Percentiles rank a stretch among this genome's conserved stretches.
phyloP scores from a whole-genome alignment of 2,797 vertebrate species.

The Spondyliosoma cantharus region DNA sequence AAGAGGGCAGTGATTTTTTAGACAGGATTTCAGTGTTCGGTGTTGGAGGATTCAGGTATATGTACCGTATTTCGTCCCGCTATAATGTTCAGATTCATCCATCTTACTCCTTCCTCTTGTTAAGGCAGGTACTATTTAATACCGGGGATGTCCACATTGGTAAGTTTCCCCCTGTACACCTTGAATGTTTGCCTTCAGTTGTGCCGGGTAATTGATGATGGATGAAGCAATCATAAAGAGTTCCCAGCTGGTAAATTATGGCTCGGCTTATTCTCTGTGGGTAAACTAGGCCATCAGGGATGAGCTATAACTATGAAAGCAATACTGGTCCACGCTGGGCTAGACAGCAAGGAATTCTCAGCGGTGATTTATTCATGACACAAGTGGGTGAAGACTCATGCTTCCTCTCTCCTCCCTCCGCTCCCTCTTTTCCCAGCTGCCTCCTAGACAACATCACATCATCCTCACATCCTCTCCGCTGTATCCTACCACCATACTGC shows the following conservation, averaged over 20 bases:
- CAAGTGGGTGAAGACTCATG: conserved; percentile 70
- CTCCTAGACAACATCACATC: conserved; percentile 67
- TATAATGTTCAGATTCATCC: no score
- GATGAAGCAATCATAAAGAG: conserved; percentile 72
- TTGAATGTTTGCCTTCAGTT: conserved; percentile 48
- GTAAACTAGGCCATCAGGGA: conserved; percentile 75
- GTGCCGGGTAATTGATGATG: conserved; percentile 66
- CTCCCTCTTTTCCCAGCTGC: conserved; percentile 43
- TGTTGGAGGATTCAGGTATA: conserved; percentile 26
- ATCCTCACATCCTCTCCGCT: conserved; percentile 55
- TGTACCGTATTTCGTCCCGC: not conserved
- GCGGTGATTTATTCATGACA: conserved; percentile 82
- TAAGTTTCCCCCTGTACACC: conserved; percentile 19
- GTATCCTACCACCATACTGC: conserved; percentile 37
- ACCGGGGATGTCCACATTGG: conserved; percentile 43
- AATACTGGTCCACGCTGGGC: conserved; percentile 59
- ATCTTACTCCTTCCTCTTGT: conserved; percentile 25
- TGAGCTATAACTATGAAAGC: conserved; percentile 64
- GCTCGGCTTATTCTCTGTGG: conserved; percentile 67
- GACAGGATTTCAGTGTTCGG: conserved; percentile 38
- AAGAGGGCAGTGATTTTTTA: conserved; percentile 58
- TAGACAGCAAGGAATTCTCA: conserved; percentile 68
- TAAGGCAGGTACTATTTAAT: conserved; percentile 29
- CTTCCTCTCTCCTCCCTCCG: conserved; percentile 52
- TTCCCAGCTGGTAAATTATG: conserved; percentile 72